Conservation (phyloP, 2,888 invertebrate genomes). For the Blera fallax region DNA sequence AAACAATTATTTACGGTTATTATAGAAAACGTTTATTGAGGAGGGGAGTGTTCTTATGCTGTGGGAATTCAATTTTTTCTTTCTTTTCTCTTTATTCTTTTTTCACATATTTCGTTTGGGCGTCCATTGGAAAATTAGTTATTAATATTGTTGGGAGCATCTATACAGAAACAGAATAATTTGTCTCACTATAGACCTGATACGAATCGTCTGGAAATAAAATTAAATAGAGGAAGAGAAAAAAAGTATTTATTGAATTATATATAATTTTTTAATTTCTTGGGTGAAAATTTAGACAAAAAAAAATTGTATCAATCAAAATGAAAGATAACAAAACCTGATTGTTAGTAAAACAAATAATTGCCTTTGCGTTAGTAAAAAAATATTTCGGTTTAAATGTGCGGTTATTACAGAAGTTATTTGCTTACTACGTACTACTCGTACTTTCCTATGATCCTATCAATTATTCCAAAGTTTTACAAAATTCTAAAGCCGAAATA, state of each 20-base stretch:
- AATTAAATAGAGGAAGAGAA: constrained; percentile 72
- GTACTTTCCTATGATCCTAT: background rate
- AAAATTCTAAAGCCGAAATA: background rate
- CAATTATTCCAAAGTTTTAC: background rate
- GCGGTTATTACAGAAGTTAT: background rate
- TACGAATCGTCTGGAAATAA: constrained; percentile 78
- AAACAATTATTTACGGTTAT: constrained; percentile 35
- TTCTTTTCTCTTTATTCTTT: constrained; percentile 1
- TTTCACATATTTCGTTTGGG: constrained; percentile 60
- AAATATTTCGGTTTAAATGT: background rate
- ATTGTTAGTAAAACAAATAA: too few species aligned
- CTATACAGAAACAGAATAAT: constrained; percentile 80
- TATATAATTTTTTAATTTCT: background rate
- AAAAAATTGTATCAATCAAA: background rate
- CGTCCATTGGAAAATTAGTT: constrained; percentile 63
- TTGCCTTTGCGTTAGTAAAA: background rate
- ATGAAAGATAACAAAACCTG: background rate
- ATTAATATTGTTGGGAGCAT: constrained; percentile 58
- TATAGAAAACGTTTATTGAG: constrained; percentile 32
- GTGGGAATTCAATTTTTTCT: constrained; percentile 12
- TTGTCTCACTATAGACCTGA: constrained; percentile 79
- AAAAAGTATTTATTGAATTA: constrained; percentile 35
- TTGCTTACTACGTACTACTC: too few species aligned
- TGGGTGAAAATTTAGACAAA: background rate
- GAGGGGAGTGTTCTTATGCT: background rate